A percentile compares a stretch with the other conserved stretches of the same genome.
phyloP scores from a whole-genome alignment of 2,797 vertebrate species.

The Gouania willdenowi region DNA sequence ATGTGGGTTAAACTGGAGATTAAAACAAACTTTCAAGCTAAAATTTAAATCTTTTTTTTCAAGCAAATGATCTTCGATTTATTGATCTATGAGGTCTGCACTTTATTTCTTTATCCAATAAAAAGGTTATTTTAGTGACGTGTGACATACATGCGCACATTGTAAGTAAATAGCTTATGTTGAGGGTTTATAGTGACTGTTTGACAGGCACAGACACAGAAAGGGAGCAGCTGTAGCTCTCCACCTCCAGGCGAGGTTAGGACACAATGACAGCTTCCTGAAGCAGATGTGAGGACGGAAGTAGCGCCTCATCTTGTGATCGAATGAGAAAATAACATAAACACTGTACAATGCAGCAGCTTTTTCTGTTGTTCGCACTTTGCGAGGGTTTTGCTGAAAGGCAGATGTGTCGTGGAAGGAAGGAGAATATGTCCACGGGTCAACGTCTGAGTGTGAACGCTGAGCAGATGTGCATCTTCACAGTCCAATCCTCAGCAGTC shows the following conservation, averaged over 20 bases:
- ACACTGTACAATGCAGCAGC: conserved; percentile 30
- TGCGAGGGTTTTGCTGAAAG: conserved; percentile 37
- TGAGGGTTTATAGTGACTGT: too few species aligned
- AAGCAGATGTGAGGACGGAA: conserved; percentile 43
- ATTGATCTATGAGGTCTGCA: too few species aligned
- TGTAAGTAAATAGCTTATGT: too few species aligned
- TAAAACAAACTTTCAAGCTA: too few species aligned
- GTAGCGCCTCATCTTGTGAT: conserved; percentile 29
- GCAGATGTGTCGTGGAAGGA: conserved; percentile 8
- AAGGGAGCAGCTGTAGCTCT: conserved; percentile 19
- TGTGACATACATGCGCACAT: too few species aligned
- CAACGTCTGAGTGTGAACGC: not conserved
- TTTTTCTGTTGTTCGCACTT: conserved; percentile 52
- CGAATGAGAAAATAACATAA: conserved; percentile 36
- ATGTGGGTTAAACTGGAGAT: too few species aligned
- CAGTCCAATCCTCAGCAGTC: too few species aligned
- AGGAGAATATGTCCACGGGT: not conserved
- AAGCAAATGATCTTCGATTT: too few species aligned
- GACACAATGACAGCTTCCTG: conserved; percentile 51
- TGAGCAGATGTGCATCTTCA: conserved; percentile 1
- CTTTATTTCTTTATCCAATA: too few species aligned
- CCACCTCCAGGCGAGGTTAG: conserved; percentile 56
- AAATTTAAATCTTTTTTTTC: too few species aligned
- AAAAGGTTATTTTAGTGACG: too few species aligned
- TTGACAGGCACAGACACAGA: too few species aligned